Evolutionary conservation across 2,888 invertebrate species (phyloP).

Genomic region (Zelleria hepariella): DNA sequence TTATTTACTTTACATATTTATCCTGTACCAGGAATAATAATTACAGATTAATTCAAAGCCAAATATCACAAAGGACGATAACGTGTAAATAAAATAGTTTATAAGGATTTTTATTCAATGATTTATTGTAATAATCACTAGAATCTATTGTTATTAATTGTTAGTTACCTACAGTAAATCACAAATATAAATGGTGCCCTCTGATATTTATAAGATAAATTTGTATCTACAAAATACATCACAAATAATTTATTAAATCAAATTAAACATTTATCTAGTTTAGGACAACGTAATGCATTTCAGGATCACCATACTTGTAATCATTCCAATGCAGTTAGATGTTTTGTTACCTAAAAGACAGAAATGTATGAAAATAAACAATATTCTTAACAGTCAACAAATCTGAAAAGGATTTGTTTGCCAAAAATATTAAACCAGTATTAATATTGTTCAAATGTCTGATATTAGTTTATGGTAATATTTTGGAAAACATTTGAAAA

Average conservation of each 20-base stretch:
- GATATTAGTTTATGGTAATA: too few species aligned
- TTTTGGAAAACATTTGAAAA: background rate
- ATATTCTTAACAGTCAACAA: too few species aligned
- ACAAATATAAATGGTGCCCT: slow-evolving; percentile 2
- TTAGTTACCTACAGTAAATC: slow-evolving; percentile 5
- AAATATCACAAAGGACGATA: slow-evolving; percentile 46
- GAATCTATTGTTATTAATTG: slow-evolving; percentile 23
- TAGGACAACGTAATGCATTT: background rate
- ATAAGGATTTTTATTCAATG: slow-evolving; percentile 21
- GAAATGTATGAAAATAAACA: too few species aligned
- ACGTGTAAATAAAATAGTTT: slow-evolving; percentile 29
- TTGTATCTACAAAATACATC: background rate
- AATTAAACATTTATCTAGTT: background rate
- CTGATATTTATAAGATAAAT: background rate
- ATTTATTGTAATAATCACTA: slow-evolving; percentile 46
- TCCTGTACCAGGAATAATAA: slow-evolving; percentile 24
- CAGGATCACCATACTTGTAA: background rate
- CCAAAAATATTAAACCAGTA: background rate
- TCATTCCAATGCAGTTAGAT: background rate
- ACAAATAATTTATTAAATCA: slow-evolving; percentile 4
- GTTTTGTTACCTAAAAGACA: background rate
- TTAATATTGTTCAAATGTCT: too few species aligned
- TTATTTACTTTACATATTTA: too few species aligned
- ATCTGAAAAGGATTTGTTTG: slow-evolving; percentile 5
- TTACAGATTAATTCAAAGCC: slow-evolving; percentile 38